A percentile compares a stretch with the other conserved stretches of the same genome.
phyloP scores from a whole-genome alignment of 2,888 invertebrate species.

The Hypena proboscidalis region DNA sequence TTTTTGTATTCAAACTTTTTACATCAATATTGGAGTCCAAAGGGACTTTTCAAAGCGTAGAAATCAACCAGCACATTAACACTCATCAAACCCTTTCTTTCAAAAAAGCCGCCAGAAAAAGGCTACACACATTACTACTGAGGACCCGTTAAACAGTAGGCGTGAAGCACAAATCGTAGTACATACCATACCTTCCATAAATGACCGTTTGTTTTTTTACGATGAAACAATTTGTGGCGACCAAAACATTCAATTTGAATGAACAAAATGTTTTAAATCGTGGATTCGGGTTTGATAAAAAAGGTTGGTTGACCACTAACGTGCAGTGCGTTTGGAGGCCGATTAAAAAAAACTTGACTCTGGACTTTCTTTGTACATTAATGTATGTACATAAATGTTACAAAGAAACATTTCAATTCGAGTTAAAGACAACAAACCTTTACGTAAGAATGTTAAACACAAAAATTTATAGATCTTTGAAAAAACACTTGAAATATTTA shows the following conservation, averaged over 20 bases:
- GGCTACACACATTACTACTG: slow-evolving; percentile 42
- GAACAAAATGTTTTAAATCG: slow-evolving; percentile 23
- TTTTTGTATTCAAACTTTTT: too few species aligned
- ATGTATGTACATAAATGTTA: too few species aligned
- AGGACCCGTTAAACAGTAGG: slow-evolving; percentile 55
- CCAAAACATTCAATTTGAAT: slow-evolving; percentile 43
- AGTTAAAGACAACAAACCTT: too few species aligned
- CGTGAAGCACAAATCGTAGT: slow-evolving; percentile 67
- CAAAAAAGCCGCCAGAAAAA: slow-evolving; percentile 25
- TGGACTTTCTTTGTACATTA: too few species aligned
- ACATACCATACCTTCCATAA: slow-evolving; percentile 61
- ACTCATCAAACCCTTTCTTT: slow-evolving; percentile 17
- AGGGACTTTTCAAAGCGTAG: too few species aligned
- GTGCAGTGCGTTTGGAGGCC: not conserved
- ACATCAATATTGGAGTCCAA: too few species aligned
- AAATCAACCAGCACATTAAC: not conserved
- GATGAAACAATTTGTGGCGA: slow-evolving; percentile 44
- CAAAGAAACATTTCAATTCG: too few species aligned
- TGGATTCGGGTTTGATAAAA: slow-evolving; percentile 21
- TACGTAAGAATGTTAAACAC: too few species aligned
- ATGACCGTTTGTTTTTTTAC: slow-evolving; percentile 47
- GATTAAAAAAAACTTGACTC: too few species aligned
- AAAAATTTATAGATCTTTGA: too few species aligned
- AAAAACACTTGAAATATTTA: too few species aligned
- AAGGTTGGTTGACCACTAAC: slow-evolving; percentile 13